phyloP scores from a whole-genome alignment of 1,140 invertebrate species.

The Bombus pascuorum region DNA sequence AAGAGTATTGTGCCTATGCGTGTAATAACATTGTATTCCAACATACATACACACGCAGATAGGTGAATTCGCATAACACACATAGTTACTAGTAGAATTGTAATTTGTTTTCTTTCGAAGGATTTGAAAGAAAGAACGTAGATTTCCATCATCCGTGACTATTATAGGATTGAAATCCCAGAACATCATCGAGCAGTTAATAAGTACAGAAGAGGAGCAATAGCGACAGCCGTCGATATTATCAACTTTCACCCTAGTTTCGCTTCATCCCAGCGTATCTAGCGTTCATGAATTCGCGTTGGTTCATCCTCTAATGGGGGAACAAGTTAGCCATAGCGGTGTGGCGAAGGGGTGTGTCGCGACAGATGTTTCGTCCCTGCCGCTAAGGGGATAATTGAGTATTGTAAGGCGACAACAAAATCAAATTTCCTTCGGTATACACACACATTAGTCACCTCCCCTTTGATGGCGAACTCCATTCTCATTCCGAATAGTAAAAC shows the following conservation, averaged over 20 bases:
- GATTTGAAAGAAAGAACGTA: too few relatives aligned
- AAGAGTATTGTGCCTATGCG: too few relatives aligned
- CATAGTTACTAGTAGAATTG: not conserved
- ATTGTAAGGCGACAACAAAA: slow-evolving; percentile 78
- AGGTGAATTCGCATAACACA: too few relatives aligned
- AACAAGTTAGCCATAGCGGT: slow-evolving; percentile 56
- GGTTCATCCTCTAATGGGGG: slow-evolving; percentile 58
- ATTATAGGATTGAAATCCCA: not conserved
- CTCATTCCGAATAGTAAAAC: slow-evolving; percentile 5
- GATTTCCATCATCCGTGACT: not conserved
- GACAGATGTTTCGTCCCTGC: slow-evolving; percentile 67
- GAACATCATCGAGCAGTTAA: not conserved
- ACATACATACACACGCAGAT: too few relatives aligned
- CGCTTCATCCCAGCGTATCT: slow-evolving; percentile 10
- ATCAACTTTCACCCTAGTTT: slow-evolving; percentile 9
- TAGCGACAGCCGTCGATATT: slow-evolving; percentile 5
- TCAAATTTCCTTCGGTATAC: slow-evolving; percentile 70
- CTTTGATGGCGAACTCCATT: slow-evolving; percentile 25
- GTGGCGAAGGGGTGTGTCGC: slow-evolving; percentile 48
- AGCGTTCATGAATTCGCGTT: slow-evolving; percentile 62
- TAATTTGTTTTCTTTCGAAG: not conserved
- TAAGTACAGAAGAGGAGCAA: not conserved
- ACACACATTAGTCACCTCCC: slow-evolving; percentile 39
- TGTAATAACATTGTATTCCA: too few relatives aligned
- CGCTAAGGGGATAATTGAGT: slow-evolving; percentile 74